These are phyloP conservation scores for Gryllus longicercus DNA, from an alignment of 2,888 invertebrate genomes.

Conservation along the genomic window DNA sequence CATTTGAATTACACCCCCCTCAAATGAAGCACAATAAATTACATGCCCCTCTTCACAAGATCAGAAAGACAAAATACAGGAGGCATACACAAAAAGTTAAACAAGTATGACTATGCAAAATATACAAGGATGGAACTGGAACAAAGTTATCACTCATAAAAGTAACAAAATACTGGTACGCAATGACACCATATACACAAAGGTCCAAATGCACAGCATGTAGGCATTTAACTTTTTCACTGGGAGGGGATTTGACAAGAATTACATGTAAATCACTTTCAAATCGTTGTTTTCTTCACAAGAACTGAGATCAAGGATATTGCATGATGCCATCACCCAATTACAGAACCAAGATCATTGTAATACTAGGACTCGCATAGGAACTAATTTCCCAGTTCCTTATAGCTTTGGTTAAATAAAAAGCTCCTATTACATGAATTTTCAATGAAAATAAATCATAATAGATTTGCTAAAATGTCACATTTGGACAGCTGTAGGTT, in stretches of 20 bases:
- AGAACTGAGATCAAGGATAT: constrained; percentile 50
- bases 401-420: constrained; percentile 37
- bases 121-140: constrained; percentile 34
- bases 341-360: constrained; percentile 31
- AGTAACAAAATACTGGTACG: constrained; percentile 33
- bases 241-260: constrained; percentile 18
- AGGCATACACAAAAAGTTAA: constrained; percentile 27
- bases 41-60: constrained; percentile 25
- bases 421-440: constrained; percentile 29
- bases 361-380: constrained; percentile 37
- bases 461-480: not conserved
- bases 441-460: not conserved
- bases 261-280: constrained; percentile 23
- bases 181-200: constrained; percentile 26
- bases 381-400: constrained; percentile 41
- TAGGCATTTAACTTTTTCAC: constrained; percentile 32
- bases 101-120: constrained; percentile 29
- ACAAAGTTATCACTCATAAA: constrained; percentile 33
- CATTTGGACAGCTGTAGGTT: constrained; percentile 4
- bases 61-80: constrained; percentile 23
- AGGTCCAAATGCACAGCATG: constrained; percentile 28
- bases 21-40: constrained; percentile 36
- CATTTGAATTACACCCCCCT: constrained; percentile 27
- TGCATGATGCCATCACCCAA: constrained; percentile 42
- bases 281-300: constrained; percentile 47